A percentile compares a stretch with the other conserved stretches of the same genome.
Evolutionary conservation across 2,113 vertebrate species (phyloP).

Genomic region (Osmerus mordax): DNA sequence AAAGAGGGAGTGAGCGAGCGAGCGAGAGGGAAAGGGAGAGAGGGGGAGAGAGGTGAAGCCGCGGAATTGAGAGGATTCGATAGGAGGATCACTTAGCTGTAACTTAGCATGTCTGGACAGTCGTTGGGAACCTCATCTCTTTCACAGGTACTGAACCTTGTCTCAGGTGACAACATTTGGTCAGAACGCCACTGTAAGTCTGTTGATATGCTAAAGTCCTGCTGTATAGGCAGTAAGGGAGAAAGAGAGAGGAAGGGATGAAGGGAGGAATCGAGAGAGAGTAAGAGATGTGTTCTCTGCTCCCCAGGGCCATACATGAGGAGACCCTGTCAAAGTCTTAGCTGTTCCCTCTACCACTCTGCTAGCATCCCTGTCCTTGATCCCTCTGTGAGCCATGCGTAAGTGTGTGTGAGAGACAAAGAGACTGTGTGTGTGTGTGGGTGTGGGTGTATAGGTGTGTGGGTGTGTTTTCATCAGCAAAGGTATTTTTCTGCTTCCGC

Average conservation of each 20-base stretch:
- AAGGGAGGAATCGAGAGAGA: neutral
- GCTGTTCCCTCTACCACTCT: slow-evolving; percentile 43
- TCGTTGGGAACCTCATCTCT: too few relatives aligned
- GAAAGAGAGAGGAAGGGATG: neutral
- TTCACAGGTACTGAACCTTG: too few relatives aligned
- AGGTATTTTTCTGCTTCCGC: slow-evolving; percentile 62
- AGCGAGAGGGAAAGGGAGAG: slow-evolving; percentile 39
- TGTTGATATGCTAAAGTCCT: too few relatives aligned
- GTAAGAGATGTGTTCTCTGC: slow-evolving; percentile 24
- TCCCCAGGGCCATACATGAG: slow-evolving; percentile 30
- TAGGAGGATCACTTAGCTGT: neutral
- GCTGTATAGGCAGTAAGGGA: neutral
- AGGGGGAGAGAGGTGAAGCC: slow-evolving; percentile 2
- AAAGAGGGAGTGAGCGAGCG: slow-evolving; percentile 55
- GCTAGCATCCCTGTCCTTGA: slow-evolving; percentile 48
- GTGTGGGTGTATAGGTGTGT: slow-evolving; percentile 14
- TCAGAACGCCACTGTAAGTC: too few relatives aligned
- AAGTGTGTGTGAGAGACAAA: slow-evolving; percentile 7
- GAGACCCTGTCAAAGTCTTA: slow-evolving; percentile 49
- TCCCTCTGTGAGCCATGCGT: slow-evolving; percentile 23
- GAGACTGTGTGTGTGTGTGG: slow-evolving; percentile 1
- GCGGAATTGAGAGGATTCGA: neutral
- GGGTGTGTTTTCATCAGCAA: slow-evolving; percentile 61
- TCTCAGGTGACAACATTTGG: too few relatives aligned
- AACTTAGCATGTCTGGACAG: neutral